Conservation (phyloP, 2,113 vertebrate genomes). For the human (Homo sapiens) region DNA sequence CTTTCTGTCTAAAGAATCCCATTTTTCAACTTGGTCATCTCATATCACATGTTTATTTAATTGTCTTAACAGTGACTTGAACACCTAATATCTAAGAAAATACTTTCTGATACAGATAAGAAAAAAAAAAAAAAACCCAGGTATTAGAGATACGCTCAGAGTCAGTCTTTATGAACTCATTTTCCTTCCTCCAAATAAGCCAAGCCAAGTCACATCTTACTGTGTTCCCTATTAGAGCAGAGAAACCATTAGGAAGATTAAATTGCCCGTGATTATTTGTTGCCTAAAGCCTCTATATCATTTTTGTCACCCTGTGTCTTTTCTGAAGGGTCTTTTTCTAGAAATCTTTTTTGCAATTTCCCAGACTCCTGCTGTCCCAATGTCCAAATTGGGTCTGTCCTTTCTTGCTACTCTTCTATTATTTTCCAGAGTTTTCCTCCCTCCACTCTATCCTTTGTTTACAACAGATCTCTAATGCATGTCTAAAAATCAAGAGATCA, state of each 20-base stretch:
- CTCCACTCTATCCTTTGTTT: not conserved
- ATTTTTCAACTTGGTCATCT: not conserved
- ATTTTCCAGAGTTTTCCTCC: not conserved
- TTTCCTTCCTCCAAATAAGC: not conserved
- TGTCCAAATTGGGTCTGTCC: fast-evolving
- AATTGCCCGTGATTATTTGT: not conserved
- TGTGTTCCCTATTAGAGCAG: not conserved
- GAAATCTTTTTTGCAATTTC: not conserved
- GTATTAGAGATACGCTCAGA: not conserved
- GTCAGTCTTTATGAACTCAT: not conserved
- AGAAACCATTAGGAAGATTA: not conserved
- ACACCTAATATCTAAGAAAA: not conserved
- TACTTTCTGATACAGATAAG: not conserved
- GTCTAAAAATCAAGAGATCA: not conserved
- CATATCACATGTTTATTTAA: not conserved
- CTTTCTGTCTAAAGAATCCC: not conserved
- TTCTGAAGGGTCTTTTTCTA: not conserved
- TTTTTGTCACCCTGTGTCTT: not conserved
- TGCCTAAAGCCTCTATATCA: not conserved
- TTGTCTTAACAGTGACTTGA: not conserved
- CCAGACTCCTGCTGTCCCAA: not conserved
- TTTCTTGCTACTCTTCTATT: not conserved
- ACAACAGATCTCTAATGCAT: not conserved
- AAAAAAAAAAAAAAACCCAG: not conserved
- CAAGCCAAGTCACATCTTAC: not conserved